Evolutionary conservation across 1,140 invertebrate genomes (phyloP), one percentile per base, ranked within the genome.

Genomic region (Drosophila saltans): DNA sequence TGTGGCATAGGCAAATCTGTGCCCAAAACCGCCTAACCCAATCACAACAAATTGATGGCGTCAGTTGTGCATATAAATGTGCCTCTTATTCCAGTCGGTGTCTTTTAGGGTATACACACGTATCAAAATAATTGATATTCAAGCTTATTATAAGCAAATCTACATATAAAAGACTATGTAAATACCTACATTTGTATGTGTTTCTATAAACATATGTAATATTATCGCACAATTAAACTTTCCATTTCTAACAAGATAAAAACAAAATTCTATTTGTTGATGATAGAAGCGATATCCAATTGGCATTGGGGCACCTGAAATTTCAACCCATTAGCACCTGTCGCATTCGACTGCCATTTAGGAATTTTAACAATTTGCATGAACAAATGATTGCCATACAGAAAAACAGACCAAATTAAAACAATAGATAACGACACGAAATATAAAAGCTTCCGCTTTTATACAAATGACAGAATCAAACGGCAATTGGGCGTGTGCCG

Each of bases 1-100:
- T 94, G 95, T 77, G 96, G 95, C 24, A 94, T 97, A 64, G 93
- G 93, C n/a, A 94, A 94, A 52, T 16, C 45, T 7, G 59, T 86
- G 66, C 2, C 71, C 61, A 79, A 80, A 28, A 72, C 39, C 45
- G 43, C 72, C 41, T 79, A 68, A 64, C 28, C 9, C 1, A 43
- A 68, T 9, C 16, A 7, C 36, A 26, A 24, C 60, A 58, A 40
- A 10, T 3, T 16, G 24, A 41, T n/a, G 40, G 39, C 21, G n/a
- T 61, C 55, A 33, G n/a, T 7, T 62, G 2, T 6, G 69, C 77
- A 79, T 79, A 72, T 58, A 66, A 79, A 78, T 75, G 61, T 28
- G 26, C 40, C n/a, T 26, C 16, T 69, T 45, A 36, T 57, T 45
- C 28, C 3, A 66, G 39, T 72, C 57, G 65, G 45, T 45, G 59